A percentile compares a stretch with the other conserved stretches of the same genome.
phyloP scores from a whole-genome alignment of 1,140 invertebrate species.

The Babylonia areolata region DNA sequence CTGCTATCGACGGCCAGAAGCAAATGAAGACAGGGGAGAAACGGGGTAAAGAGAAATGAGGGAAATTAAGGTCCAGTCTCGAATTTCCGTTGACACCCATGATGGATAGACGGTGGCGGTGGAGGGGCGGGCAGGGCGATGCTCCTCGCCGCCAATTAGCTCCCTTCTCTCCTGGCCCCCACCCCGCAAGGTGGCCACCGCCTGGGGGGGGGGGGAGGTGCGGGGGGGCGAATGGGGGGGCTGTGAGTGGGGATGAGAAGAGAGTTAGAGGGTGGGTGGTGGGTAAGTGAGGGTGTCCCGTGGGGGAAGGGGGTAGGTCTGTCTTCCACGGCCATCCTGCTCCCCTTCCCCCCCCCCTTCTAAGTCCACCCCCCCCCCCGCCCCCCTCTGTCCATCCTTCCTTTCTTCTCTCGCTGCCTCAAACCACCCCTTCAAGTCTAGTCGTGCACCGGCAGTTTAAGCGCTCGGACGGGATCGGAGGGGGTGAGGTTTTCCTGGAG shows the following conservation, averaged over 20 bases:
- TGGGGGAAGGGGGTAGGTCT: neutral
- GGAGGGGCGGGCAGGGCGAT: neutral
- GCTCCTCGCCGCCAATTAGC: constrained; percentile 24
- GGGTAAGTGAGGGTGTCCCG: neutral
- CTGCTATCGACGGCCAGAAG: constrained; percentile 17
- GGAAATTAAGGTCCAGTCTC: constrained; percentile 19
- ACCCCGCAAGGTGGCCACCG: neutral
- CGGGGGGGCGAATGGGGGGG: neutral
- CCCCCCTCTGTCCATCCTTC: neutral
- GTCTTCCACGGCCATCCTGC: neutral
- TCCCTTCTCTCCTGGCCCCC: neutral
- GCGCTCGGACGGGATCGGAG: too few relatives aligned
- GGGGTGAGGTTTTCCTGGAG: neutral
- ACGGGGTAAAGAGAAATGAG: constrained; percentile 12
- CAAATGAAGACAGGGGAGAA: neutral
- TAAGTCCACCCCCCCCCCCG: neutral
- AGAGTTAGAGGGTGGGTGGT: neutral
- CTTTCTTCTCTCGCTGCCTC: too few relatives aligned
- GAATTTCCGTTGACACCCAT: constrained; percentile 19
- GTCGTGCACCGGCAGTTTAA: too few relatives aligned
- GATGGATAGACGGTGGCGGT: constrained; percentile 27
- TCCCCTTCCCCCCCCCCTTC: neutral
- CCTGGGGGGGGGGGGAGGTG: neutral
- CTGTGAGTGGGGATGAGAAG: neutral
- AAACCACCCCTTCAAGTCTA: neutral